Evolutionary conservation across 1,140 invertebrate species (phyloP).

Genomic region (Heterodera schachtii): DNA sequence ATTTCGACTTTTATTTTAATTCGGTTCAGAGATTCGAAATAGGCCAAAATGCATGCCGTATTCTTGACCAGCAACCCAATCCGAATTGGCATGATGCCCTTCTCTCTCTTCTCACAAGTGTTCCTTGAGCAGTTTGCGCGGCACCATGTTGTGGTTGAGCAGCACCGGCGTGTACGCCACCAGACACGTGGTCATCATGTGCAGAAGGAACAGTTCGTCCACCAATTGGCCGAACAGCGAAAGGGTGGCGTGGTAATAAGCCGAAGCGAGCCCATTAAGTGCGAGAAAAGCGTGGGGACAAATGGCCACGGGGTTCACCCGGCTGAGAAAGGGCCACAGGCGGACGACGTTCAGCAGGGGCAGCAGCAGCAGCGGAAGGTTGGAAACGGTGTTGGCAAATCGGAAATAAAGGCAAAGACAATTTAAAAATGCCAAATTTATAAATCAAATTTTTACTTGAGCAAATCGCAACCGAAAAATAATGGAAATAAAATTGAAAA

Average conservation of each 20-base stretch:
- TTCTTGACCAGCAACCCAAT: no score
- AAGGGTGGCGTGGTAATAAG: slow-evolving; percentile 62
- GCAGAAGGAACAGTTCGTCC: slow-evolving; percentile 55
- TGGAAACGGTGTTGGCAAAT: slow-evolving; percentile 56
- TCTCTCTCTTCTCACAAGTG: not conserved
- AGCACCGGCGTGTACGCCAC: slow-evolving; percentile 57
- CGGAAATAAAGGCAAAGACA: not conserved
- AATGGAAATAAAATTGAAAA: no score
- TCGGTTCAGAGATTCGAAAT: no score
- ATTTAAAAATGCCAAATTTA: no score
- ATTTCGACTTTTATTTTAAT: no score
- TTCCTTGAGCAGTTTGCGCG: not conserved
- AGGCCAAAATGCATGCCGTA: no score
- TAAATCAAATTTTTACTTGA: slow-evolving; percentile 4
- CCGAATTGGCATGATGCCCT: not conserved
- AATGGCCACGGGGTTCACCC: slow-evolving; percentile 55
- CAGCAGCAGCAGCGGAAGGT: slow-evolving; percentile 60
- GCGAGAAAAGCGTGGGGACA: slow-evolving; percentile 59
- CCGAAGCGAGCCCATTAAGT: slow-evolving; percentile 60
- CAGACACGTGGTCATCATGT: slow-evolving; percentile 57
- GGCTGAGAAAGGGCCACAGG: slow-evolving; percentile 52
- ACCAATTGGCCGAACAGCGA: slow-evolving; percentile 64
- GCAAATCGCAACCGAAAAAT: slow-evolving; percentile 13
- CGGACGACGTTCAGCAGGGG: slow-evolving; percentile 57
- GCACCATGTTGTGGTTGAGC: not conserved